Base-by-base conservation (phyloP, 1,140 invertebrate genomes). In the Sarcophaga bullata region DNA sequence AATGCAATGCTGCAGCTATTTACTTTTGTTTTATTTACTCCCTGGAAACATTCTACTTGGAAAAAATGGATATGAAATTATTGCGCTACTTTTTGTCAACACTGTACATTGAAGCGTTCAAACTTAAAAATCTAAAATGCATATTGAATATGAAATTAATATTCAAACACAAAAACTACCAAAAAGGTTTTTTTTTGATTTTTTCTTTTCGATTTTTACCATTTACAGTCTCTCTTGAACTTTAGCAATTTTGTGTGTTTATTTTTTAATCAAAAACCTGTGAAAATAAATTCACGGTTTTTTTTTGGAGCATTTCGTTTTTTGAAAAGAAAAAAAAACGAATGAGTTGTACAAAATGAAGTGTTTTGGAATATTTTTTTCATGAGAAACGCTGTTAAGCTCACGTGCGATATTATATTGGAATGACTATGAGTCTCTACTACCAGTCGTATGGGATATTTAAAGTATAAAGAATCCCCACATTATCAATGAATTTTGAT, bases 351-450 rank as follows among this genome's bases (percentile, higher is more conserved):
- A 11, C 52, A 5, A 5, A 11, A 11, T 54, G 52, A 25, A 62
- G 58, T 17, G 58, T n/a, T 62, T 17, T 10, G 6, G 58, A n/a
- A 62, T 62, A 48, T 49, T 48, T 9, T n/a, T 76, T 10, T 62
- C 49, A 49, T 48, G 19, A 49, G 19, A 25, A 49, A 78, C 75
- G 75, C 50, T 78, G 48, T 19, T 78, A 50, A 8, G 10, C 17
- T 78, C 75, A 78, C 75, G 75, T 78, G 75, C 75, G 75, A 78
- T 25, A 78, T 52, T 78, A n/a, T 78, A 50, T 50, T 78, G 75
- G n/a, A 78, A 78, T 78, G 75, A 52, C 52, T 52, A 52, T 50
- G n/a, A n/a, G 46, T 76, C 49, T 76, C 49, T 52, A n/a, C 49
- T 52, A 78, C n/a, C 47, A 48, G 6, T 48, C 11, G 73, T 49